Base-by-base conservation (phyloP, 1,140 invertebrate genomes). In the Saxidomus purpurata region DNA sequence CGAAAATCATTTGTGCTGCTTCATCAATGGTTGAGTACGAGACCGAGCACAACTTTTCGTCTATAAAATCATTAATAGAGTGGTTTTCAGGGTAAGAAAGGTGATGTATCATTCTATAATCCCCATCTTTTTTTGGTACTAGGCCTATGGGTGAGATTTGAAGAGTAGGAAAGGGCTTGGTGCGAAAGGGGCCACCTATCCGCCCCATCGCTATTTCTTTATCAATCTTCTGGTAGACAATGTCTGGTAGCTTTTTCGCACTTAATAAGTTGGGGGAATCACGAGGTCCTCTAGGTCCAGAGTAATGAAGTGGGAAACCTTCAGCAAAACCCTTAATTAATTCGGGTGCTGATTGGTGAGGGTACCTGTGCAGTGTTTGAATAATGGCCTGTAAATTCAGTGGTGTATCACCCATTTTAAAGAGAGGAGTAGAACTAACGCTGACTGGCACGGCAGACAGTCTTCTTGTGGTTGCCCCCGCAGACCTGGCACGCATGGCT, bases 31-130 rank as follows among this genome's bases (percentile, higher is more conserved):
- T 74, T 9, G 34, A 38, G 79, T 79, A 80, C 31, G 40, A 38
- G 25, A 79, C 85, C 11, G 43, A 79, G 40, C 71, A 61, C 9
- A 28, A 31, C 61, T 43, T 47, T 28, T 61, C 40, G 38, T 77
- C 49, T 38, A 79, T 87, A 74, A 79, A 79, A 87, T 67, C 85
- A 43, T 87, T 87, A 25, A 87, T 40, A 17, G 69, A 87, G 9
- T 34, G 22, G 34, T 63, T 3, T 28, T 71, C 19, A 8, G 84
- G 67, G 40, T n/a, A 52, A n/a, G 67, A 76, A 6, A 87, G 25
- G 28, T 76, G 63, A 76, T 87, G 43, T 43, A 87, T 74, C 13
- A 87, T 11, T 9, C 84, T 6, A 59, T 38, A 87, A 17, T 87
- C 84, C 31, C 28, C 47, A 8, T 71, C n/a, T 36, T 67, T 84